These are phyloP conservation scores for Hippopotamus amphibius DNA, from an alignment of 2,113 vertebrate species.

Conservation along the genomic window DNA sequence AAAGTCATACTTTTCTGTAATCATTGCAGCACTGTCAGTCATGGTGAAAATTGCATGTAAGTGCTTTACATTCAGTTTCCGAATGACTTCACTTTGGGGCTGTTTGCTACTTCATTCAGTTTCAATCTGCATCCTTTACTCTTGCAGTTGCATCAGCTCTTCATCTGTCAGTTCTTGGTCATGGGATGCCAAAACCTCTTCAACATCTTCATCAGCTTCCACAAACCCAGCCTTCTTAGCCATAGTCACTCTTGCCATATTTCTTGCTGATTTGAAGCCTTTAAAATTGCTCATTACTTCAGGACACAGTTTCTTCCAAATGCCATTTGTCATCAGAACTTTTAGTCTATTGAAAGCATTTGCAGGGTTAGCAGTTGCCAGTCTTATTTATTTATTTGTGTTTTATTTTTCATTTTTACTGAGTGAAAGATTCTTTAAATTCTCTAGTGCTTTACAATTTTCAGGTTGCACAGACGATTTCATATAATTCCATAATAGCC, in stretches of 20 bases:
- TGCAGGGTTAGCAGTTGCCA: not conserved
- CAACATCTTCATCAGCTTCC: not conserved
- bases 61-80: not conserved
- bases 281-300: not conserved
- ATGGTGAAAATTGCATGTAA: not conserved
- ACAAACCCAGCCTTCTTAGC: not conserved
- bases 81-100: not conserved
- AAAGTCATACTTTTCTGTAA: not conserved
- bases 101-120: not conserved
- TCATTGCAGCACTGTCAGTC: too few relatives aligned
- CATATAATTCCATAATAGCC: not conserved
- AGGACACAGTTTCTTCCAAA: not conserved
- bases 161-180: not conserved
- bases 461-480: not conserved
- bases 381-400: not conserved
- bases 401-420: not conserved
- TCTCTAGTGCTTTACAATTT: not conserved
- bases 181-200: not conserved
- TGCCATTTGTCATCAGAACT: not conserved
- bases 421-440: not conserved
- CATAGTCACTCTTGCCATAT: not conserved
- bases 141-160: not conserved
- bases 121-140: not conserved
- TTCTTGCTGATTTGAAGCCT: not conserved
- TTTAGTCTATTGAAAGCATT: not conserved